Evolutionary conservation across 2,888 invertebrate species (phyloP), one percentile per base, ranked within the genome.

Genomic region (Dichetophora obliterata): DNA sequence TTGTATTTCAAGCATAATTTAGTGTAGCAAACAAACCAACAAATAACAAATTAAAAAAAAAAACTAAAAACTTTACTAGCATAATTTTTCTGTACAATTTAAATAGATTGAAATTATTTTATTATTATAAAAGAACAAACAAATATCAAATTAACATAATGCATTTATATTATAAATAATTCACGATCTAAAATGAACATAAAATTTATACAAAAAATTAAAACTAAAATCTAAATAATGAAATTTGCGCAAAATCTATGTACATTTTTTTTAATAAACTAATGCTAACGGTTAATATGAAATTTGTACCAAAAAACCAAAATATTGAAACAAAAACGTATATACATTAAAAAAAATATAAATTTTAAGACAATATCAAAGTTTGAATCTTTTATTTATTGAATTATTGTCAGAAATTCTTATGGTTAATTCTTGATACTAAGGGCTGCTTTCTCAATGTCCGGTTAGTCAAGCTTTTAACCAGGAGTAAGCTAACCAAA

Each of bases 1-100:
- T 16, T 61, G 19, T 72, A 61, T 43, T 48, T 61, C 61, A 43
- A 31, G 37, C 3, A 37, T 14, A 27, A 34, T 31, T 65, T 0
- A 68, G 50, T 5, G 54, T 31, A 70, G 70, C 52, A 70, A 31
- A 16, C 27, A 70, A 19, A 54, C 8, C 19, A n/a, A 72, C 6
- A 72, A 59, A 27, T 31, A 8, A 31, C n/a, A 63, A 16, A 72
- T 48, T 61, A 48, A 27, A 37, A 43, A 4, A 43, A 72, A 43
- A 48, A 48, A 72, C 37, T 48, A 48, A 61, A 63, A 43, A 48
- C 68, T 22, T 57, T 57, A 61, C 59, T 72, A 72, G 72, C 61
- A 61, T 72, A 72, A 72, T 82, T 83, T 80, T 82, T 84, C 83
- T 84, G 82, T 83, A 84, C 80, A 80, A 80, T 79, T 81, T 82